Evolutionary conservation across 37 sponge, comb jelly and placozoan species (phyloP), one percentile per base, ranked within the genome.

Genomic region (Cladorhizidae sp.): DNA sequence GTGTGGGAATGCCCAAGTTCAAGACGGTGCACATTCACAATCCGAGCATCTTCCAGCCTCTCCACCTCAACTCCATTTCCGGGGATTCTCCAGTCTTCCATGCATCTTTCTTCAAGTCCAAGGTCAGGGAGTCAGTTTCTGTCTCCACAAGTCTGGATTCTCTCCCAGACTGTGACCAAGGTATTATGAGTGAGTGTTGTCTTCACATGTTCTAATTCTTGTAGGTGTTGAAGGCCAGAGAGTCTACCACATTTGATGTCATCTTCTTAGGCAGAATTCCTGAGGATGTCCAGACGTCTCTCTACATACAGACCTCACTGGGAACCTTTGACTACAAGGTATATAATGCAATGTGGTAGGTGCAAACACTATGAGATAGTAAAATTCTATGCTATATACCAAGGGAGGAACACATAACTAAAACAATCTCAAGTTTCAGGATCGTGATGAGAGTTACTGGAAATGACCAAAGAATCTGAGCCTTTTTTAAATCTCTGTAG

Each of bases 1-100:
- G 75, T 67, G 68, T 89, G 20, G 93, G 93, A 37, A 88, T 93
- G 86, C 90, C 90, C 20, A 77, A 25, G 36, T 15, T 89, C 21
- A 28, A 77, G 36, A 86, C 38, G 22, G 92, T 95, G 12, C 31
- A 40, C 23, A 67, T 95, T 25, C 73, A 29, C 54, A 95, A 95
- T 71, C 64, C 83, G 62, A 83, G 79, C 52, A 45, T 25, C 37
- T 65, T 73, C 7, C 83, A 80, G 36, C 70, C 82, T 2, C 83
- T 95, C 31, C 92, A 95, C 26, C 64, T 95, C 55, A 92, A 72
- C 69, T 95, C 96, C 26, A 84, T 95, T n/a, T 89, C 96, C 32
- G 92, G 96, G 43, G 84, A 83, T 40, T 82, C 87, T 12, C 87
- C 80, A 0, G 82, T 79, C 40, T 92, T 95, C 70, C 93, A 95